phyloP scores from a whole-genome alignment of 2,888 invertebrate genomes.

The Anoplius nigerrimus region DNA sequence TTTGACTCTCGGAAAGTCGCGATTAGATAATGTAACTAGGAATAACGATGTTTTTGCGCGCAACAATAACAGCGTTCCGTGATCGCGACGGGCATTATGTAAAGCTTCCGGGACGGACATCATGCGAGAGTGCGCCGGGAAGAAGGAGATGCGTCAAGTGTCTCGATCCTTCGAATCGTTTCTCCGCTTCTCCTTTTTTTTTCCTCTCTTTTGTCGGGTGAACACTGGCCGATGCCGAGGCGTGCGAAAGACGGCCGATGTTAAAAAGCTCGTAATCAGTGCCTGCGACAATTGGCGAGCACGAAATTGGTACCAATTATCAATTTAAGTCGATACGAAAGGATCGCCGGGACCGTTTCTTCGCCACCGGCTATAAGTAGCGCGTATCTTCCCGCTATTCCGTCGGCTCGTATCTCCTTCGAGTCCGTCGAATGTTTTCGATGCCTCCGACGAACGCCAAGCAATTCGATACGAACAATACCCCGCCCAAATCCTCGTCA shows the following conservation, averaged over 20 bases:
- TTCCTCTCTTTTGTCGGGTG: too few species aligned
- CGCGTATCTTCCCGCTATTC: too few species aligned
- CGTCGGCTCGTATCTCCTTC: too few species aligned
- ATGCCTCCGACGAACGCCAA: too few species aligned
- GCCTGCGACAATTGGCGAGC: slow-evolving; percentile 52
- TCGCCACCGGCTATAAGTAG: slow-evolving; percentile 37
- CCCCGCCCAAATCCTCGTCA: too few species aligned
- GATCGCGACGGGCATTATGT: slow-evolving; percentile 14
- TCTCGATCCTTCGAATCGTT: too few species aligned
- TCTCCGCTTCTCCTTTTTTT: too few species aligned
- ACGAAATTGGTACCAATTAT: slow-evolving; percentile 58
- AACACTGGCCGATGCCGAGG: not conserved
- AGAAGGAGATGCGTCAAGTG: not conserved
- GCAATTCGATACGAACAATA: too few species aligned
- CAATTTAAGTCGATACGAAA: slow-evolving; percentile 53
- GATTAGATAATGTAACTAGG: too few species aligned
- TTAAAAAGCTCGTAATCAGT: slow-evolving; percentile 50
- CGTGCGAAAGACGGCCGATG: slow-evolving; percentile 39
- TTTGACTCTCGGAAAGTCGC: too few species aligned
- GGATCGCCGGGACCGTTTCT: slow-evolving; percentile 43
- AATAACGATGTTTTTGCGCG: slow-evolving; percentile 9
- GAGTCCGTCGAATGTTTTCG: too few species aligned
- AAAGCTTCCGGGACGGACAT: slow-evolving; percentile 1
- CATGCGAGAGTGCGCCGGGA: not conserved
- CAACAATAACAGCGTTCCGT: slow-evolving; percentile 7